phyloP scores from a whole-genome alignment of 2,888 invertebrate genomes.

The Thymelicus sylvestris region DNA sequence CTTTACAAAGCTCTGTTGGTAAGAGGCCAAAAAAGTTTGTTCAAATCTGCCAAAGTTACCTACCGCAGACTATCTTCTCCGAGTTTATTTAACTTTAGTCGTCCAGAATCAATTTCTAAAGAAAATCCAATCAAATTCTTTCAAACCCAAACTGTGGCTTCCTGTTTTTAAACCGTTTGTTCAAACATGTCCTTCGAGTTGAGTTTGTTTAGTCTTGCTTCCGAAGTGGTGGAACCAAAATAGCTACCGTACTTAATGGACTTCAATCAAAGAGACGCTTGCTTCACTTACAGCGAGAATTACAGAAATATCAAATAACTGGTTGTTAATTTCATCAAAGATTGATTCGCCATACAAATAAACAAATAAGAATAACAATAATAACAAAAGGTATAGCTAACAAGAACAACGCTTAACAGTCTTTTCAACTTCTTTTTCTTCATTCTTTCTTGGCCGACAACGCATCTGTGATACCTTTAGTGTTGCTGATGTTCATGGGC shows the following conservation, averaged over 20 bases:
- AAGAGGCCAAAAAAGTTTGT: constrained; percentile 22
- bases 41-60: constrained; percentile 15
- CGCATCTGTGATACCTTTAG: too few relatives aligned
- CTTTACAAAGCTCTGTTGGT: constrained; percentile 16
- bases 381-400: too few relatives aligned
- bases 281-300: neutral
- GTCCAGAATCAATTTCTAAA: constrained; percentile 26
- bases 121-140: constrained; percentile 16
- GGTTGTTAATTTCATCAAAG: too few relatives aligned
- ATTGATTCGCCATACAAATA: too few relatives aligned
- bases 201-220: constrained; percentile 47
- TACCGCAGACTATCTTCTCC: constrained; percentile 14
- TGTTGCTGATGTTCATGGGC: too few relatives aligned
- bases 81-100: constrained; percentile 10
- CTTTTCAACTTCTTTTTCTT: too few relatives aligned
- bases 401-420: too few relatives aligned
- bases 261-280: constrained; percentile 9
- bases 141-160: constrained; percentile 43
- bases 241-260: constrained; percentile 27
- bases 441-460: too few relatives aligned
- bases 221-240: constrained; percentile 24
- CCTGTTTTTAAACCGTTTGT: constrained; percentile 61
- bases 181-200: constrained; percentile 52
- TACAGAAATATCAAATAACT: neutral
- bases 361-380: too few relatives aligned